These are phyloP conservation scores for Saccostrea cuccullata DNA, from an alignment of 1,140 invertebrate species.

Conservation along the genomic window DNA sequence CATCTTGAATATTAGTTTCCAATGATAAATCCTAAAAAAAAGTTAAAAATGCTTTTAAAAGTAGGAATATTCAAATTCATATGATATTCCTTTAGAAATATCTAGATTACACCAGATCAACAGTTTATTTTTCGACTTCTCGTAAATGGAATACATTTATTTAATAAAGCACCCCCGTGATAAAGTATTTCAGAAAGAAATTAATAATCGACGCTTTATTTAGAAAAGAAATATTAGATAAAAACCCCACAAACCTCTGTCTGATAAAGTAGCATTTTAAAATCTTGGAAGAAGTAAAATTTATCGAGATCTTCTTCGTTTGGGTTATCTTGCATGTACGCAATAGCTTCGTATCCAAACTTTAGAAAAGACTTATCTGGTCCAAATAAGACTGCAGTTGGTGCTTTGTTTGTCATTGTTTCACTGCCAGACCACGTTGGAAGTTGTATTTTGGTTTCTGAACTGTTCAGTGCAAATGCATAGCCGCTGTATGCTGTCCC, in stretches of 20 bases:
- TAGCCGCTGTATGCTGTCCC: conserved; percentile 33
- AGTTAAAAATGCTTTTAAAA: too few species aligned
- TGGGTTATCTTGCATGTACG: neutral
- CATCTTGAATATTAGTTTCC: neutral
- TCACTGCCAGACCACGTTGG: neutral
- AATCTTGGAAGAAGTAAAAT: conserved; percentile 43
- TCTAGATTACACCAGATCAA: too few species aligned
- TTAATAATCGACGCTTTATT: too few species aligned
- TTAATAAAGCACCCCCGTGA: too few species aligned
- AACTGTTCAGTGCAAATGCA: neutral
- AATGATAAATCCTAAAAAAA: neutral
- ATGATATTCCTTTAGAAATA: too few species aligned
- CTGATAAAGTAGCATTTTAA: conserved; percentile 37
- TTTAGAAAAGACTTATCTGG: conserved; percentile 24
- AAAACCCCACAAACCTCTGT: neutral
- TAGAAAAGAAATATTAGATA: neutral
- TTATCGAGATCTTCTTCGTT: neutral
- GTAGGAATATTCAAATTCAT: too few species aligned
- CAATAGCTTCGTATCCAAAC: conserved; percentile 40
- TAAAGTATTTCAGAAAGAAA: too few species aligned
- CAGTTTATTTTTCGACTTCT: too few species aligned
- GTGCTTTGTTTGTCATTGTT: conserved; percentile 14
- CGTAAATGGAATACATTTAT: too few species aligned
- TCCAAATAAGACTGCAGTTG: conserved; percentile 22
- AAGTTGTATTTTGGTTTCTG: neutral